A percentile compares a stretch with the other conserved stretches of the same genome.
Evolutionary conservation across 2,888 invertebrate genomes (phyloP).

Genomic region (Odontothrips loti): DNA sequence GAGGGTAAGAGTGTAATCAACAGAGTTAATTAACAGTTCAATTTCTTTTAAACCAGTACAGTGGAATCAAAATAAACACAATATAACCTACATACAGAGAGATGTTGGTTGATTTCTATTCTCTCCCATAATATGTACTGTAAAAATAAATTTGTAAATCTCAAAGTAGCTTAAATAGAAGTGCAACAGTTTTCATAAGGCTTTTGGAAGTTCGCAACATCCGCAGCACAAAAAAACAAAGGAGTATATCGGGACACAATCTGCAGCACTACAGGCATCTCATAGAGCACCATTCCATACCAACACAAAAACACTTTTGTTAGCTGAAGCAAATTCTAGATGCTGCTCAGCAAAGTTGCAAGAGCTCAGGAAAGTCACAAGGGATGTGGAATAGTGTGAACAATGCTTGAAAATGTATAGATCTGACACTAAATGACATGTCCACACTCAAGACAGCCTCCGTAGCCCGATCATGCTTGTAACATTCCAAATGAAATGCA

Average conservation of each 20-base stretch:
- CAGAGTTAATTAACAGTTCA: not conserved
- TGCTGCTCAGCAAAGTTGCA: no score
- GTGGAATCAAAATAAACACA: no score
- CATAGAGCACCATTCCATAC: not conserved
- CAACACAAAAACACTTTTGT: not conserved
- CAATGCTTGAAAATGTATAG: no score
- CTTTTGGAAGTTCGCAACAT: not conserved
- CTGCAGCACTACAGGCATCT: not conserved
- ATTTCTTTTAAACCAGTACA: not conserved
- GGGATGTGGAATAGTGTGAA: no score
- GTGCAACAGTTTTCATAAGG: not conserved
- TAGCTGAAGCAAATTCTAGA: no score
- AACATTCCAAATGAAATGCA: conserved; percentile 25
- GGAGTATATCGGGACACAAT: not conserved
- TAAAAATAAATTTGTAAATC: no score
- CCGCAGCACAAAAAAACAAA: not conserved
- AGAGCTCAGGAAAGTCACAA: no score
- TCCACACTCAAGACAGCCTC: not conserved
- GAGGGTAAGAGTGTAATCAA: not conserved
- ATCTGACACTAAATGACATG: no score
- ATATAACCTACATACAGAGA: no score
- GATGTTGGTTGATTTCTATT: no score
- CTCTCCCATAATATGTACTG: no score
- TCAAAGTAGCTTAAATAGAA: not conserved
- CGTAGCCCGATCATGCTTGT: conserved; percentile 22